Conservation (phyloP, 2,113 vertebrate genomes). For the Hassar affinis region DNA sequence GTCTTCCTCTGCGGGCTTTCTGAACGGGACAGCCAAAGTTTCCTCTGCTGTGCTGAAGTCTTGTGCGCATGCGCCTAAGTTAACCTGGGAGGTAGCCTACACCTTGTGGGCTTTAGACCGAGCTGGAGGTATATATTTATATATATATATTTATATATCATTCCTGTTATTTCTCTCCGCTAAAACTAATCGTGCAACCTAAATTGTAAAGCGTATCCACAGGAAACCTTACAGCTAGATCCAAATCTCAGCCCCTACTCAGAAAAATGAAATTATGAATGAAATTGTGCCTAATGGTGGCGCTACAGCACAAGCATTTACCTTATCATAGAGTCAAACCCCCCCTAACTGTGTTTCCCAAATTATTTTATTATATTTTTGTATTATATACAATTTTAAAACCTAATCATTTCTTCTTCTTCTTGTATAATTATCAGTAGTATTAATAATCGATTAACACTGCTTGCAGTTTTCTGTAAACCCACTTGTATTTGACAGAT, state of each 20-base stretch:
- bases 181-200: not conserved
- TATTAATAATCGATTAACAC: too few relatives aligned
- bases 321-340: not conserved
- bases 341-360: too few relatives aligned
- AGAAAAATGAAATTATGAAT: not conserved
- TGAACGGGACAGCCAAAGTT: conserved; percentile 19
- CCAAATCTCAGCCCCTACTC: not conserved
- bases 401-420: too few relatives aligned
- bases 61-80: conserved; percentile 45
- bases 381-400: too few relatives aligned
- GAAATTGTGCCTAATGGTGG: not conserved
- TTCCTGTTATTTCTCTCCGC: not conserved
- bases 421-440: too few relatives aligned
- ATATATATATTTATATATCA: not conserved
- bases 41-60: not conserved
- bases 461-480: too few relatives aligned
- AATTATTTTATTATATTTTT: too few relatives aligned
- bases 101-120: not conserved
- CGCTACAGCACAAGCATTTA: not conserved
- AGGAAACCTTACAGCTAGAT: not conserved
- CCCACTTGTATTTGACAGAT: too few relatives aligned
- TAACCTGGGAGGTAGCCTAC: conserved; percentile 5
- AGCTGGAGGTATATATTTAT: not conserved
- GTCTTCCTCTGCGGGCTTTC: conserved; percentile 34
- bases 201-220: not conserved